phyloP scores from a whole-genome alignment of 2,113 vertebrate species.

The Hippocampus zosterae region DNA sequence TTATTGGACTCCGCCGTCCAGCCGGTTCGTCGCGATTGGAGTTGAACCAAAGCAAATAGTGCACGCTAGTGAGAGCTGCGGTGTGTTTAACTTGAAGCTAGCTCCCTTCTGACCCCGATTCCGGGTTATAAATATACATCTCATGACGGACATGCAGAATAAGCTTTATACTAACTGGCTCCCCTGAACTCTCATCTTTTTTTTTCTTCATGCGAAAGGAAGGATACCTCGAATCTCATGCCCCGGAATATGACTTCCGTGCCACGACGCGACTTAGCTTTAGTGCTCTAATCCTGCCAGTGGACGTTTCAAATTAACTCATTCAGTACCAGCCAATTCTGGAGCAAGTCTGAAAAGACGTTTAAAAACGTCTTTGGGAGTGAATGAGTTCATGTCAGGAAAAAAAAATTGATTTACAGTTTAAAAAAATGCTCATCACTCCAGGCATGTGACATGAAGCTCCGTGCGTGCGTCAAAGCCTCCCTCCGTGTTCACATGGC shows the following conservation, averaged over 20 bases:
- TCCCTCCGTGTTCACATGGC: constrained; percentile 14
- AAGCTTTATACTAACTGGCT: constrained; percentile 19
- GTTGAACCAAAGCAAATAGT: constrained; percentile 53
- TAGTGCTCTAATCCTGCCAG: constrained; percentile 48
- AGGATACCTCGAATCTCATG: constrained; percentile 34
- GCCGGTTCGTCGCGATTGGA: constrained; percentile 30
- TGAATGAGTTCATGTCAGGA: neutral
- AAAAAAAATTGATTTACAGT: too few relatives aligned
- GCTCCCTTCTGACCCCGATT: constrained; percentile 34
- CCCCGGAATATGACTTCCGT: constrained; percentile 39
- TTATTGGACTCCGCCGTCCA: constrained; percentile 51
- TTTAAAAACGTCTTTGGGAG: too few relatives aligned
- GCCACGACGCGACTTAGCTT: constrained; percentile 42
- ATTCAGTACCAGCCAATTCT: too few relatives aligned
- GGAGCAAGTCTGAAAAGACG: too few relatives aligned
- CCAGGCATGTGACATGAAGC: constrained; percentile 6
- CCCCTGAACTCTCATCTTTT: neutral
- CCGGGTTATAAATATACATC: constrained; percentile 30
- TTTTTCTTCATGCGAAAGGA: constrained; percentile 18
- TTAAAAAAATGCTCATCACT: neutral
- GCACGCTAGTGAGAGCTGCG: constrained; percentile 46
- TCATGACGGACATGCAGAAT: constrained; percentile 8
- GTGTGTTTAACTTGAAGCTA: constrained; percentile 20
- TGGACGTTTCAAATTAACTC: constrained; percentile 48
- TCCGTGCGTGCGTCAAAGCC: constrained; percentile 1